phyloP scores from a whole-genome alignment of 2,797 vertebrate genomes.

The Eulemur coronatus region DNA sequence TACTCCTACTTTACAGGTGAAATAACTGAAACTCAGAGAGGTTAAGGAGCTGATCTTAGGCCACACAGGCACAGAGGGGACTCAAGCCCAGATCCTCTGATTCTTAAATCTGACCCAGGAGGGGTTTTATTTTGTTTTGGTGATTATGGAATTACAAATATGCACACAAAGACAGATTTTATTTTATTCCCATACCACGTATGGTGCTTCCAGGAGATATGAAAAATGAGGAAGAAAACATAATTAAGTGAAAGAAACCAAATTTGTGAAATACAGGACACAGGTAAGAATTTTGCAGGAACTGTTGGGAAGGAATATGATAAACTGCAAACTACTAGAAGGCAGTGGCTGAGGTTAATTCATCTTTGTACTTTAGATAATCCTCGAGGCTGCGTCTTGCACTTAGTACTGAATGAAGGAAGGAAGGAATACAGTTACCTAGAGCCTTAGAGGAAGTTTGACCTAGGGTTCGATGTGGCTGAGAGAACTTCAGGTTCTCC shows the following conservation, averaged over 20 bases:
- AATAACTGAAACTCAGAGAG: not conserved
- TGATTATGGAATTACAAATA: constrained; percentile 26
- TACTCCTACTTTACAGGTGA: not conserved
- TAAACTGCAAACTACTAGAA: not conserved
- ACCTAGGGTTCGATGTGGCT: not conserved
- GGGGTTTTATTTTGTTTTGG: not conserved
- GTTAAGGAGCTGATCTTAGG: not conserved
- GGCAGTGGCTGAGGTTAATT: not conserved
- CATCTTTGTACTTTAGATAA: not conserved
- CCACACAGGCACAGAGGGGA: not conserved
- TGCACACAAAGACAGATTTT: not conserved
- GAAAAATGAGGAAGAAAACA: not conserved
- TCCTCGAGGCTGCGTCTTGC: not conserved
- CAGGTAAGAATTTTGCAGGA: not conserved
- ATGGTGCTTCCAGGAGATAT: not conserved
- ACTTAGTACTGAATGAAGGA: not conserved
- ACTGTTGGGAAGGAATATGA: not conserved
- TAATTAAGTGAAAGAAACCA: constrained; percentile 18
- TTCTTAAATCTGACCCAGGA: constrained; percentile 11
- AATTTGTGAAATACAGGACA: not conserved
- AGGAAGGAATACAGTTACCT: not conserved
- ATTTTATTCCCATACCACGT: not conserved
- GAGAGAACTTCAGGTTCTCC: not conserved
- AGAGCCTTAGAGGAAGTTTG: not conserved
- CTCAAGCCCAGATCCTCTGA: not conserved